Conservation (phyloP, 2,797 vertebrate species). For the Capromys pilorides region DNA sequence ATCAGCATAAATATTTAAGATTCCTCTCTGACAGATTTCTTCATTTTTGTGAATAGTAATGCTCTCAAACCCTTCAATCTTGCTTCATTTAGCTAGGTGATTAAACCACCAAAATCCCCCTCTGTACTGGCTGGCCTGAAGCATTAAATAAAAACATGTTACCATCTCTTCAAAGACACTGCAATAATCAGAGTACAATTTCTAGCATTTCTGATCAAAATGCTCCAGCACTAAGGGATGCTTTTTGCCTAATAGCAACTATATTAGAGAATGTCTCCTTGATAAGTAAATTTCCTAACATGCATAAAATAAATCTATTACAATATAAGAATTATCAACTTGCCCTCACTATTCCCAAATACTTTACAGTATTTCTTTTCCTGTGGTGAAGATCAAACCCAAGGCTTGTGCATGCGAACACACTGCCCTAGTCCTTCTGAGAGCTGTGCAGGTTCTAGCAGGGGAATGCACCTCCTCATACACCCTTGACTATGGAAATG, state of each 20-base stretch:
- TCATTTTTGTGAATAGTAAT: constrained; percentile 34
- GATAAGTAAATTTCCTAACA: constrained; percentile 60
- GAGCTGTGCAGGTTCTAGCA: neutral
- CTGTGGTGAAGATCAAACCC: neutral
- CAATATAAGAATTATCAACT: constrained; percentile 46
- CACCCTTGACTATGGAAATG: neutral
- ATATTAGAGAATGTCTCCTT: constrained; percentile 55
- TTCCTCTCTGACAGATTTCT: constrained; percentile 61
- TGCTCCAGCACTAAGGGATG: constrained; percentile 13
- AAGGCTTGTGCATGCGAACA: neutral
- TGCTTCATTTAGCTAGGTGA: constrained; percentile 16
- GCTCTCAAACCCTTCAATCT: constrained; percentile 34
- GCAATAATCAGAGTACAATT: constrained; percentile 47
- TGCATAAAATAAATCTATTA: constrained; percentile 56
- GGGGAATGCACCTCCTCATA: neutral
- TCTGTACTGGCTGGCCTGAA: constrained; percentile 39
- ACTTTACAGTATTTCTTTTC: constrained; percentile 20
- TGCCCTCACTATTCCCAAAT: constrained; percentile 36
- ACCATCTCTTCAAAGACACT: constrained; percentile 52
- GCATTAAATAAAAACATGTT: constrained; percentile 39
- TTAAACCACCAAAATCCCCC: neutral
- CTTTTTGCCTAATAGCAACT: constrained; percentile 50
- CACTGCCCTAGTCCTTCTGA: neutral
- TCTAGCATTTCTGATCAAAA: constrained; percentile 1
- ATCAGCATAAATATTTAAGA: constrained; percentile 67